Base-by-base conservation (phyloP, 2,797 vertebrate species). In the Sebastes cheni region DNA sequence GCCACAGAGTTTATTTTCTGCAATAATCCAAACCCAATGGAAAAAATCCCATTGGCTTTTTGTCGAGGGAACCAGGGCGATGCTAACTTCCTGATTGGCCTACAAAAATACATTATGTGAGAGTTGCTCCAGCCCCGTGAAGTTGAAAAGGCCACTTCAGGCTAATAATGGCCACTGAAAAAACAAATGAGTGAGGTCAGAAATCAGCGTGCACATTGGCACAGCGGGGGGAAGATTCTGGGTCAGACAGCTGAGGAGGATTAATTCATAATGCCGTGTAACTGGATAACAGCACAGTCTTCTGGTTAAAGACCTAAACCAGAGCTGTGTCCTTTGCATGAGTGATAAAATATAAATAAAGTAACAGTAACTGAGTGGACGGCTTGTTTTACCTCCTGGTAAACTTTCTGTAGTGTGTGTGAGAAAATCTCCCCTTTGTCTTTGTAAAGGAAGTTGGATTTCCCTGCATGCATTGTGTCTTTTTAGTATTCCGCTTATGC, bases 231-330 rank as follows among this genome's bases (percentile, higher is more conserved):
- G 30, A 67, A 71, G 75, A 71, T 88, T 83, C 69, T 77, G 81
- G 80, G 83, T 87, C 81, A 87, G 86, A 77, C 82, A 83, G 87
- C 83, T 85, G 85, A 86, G 82, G 66, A 81, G 83, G 81, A 90
- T 92, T 88, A 73, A 86, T 90, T 91, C 75, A 87, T 83, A 88
- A 89, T 88, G 81, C 16, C 32, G 71, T 56, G 77, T 84, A 87
- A 91, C 88, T 82, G 84, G 80, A 89, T 89, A 86, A 88, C 77
- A 86, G 85, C 74, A 46, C 36, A 36, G 89, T 14, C 88, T 80
- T 82, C 84, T 85, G 84, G 83, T 86, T 86, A 83, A 85, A 87
- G 87, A 74, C 75, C 65, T 73, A 58, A 80, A 79, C 61, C 66
- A 20, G 73, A 80, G 69, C 62, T 68, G 59, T 70, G 79, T 81